A percentile compares a stretch with the other conserved stretches of the same genome.
Evolutionary conservation across 2,113 vertebrate genomes (phyloP).

Genomic region (Malurus cyaneus): DNA sequence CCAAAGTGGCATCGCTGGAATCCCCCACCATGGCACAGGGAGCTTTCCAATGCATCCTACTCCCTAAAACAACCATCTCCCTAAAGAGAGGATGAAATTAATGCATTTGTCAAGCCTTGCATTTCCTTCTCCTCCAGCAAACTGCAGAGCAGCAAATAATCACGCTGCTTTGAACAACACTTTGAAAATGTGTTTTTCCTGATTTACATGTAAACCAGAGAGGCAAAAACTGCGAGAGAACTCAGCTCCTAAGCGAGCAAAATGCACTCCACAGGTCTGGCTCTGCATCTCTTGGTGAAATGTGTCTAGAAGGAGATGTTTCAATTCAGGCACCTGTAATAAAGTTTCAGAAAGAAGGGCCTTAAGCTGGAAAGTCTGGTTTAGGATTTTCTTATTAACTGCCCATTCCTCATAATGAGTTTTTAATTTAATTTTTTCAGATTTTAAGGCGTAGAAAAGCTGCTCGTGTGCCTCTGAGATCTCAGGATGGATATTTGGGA

Average conservation of each 20-base stretch:
- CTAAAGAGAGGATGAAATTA: not conserved
- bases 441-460: conserved; percentile 20
- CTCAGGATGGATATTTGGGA: not conserved
- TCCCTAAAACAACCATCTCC: not conserved
- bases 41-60: not conserved
- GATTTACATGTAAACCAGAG: not conserved
- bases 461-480: not conserved
- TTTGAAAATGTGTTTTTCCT: not conserved
- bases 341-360: conserved; percentile 19
- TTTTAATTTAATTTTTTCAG: conserved; percentile 48
- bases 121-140: not conserved
- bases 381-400: conserved; percentile 55
- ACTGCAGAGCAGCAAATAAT: not conserved
- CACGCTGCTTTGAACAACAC: not conserved
- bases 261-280: not conserved
- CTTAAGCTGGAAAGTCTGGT: not conserved
- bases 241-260: not conserved
- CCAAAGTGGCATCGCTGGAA: not conserved
- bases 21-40: fast-evolving
- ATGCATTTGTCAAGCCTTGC: not conserved
- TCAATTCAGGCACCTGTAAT: conserved; percentile 31
- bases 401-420: conserved; percentile 8
- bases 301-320: not conserved
- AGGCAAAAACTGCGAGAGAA: not conserved
- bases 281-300: not conserved